These are phyloP conservation scores for Dynastes maya DNA, from an alignment of 2,888 invertebrate species.

Conservation along the genomic window DNA sequence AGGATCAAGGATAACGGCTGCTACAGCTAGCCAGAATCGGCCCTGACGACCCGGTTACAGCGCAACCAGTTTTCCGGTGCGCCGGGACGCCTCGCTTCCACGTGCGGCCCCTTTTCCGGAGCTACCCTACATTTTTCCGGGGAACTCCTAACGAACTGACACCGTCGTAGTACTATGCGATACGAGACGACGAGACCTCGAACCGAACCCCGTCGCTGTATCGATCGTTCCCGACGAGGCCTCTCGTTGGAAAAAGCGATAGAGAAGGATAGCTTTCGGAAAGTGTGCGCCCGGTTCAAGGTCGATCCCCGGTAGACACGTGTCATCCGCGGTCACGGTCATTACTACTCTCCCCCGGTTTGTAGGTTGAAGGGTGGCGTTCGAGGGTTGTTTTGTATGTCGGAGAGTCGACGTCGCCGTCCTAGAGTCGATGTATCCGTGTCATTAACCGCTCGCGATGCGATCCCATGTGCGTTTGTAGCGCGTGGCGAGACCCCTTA, in stretches of 20 bases:
- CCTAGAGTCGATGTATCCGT: not conserved
- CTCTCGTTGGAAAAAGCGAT: not conserved
- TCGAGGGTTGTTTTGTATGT: slow-evolving; percentile 16
- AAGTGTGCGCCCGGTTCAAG: slow-evolving; percentile 56
- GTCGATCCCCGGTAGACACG: slow-evolving; percentile 57
- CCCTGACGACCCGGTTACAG: not conserved
- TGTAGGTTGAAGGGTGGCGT: not conserved
- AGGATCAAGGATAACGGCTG: not conserved
- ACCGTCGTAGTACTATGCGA: not conserved
- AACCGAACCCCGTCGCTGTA: slow-evolving; percentile 51
- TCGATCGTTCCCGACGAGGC: slow-evolving; percentile 51
- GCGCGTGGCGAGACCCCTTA: not conserved
- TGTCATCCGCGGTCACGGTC: slow-evolving; percentile 59
- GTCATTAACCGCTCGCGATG: slow-evolving; percentile 19
- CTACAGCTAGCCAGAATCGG: not conserved
- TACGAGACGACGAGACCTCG: not conserved
- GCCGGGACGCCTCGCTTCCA: not conserved
- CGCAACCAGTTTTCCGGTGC: not conserved
- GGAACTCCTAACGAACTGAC: not conserved
- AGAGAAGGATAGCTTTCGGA: slow-evolving; percentile 45
- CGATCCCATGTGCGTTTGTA: no score
- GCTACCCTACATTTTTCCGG: slow-evolving; percentile 19
- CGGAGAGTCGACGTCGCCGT: not conserved
- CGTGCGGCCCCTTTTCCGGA: not conserved
- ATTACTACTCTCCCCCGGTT: slow-evolving; percentile 8